phyloP scores from a whole-genome alignment of 1,140 invertebrate species.

The Oryctes rhinoceros region DNA sequence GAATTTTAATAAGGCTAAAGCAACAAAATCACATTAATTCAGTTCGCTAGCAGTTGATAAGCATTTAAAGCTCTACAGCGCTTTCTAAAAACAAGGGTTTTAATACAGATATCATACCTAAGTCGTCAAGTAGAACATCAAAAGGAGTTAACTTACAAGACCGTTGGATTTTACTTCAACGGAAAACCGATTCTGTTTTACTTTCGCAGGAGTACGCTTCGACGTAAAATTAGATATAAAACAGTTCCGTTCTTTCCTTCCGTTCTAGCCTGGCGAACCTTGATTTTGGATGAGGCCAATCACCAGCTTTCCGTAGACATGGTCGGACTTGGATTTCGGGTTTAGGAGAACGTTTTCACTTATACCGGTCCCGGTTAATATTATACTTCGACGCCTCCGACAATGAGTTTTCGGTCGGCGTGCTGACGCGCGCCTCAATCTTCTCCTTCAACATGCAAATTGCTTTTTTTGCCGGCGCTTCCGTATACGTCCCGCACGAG shows the following conservation, averaged over 20 bases:
- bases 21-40: no score
- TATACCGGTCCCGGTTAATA: background rate
- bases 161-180: background rate
- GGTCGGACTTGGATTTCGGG: background rate
- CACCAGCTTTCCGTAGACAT: background rate
- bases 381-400: slow-evolving; percentile 17
- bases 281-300: slow-evolving; percentile 17
- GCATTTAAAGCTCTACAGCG: no score
- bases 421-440: background rate
- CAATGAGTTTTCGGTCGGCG: slow-evolving; percentile 7
- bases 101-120: no score
- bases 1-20: no score
- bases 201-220: background rate
- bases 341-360: slow-evolving; percentile 11
- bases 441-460: slow-evolving; percentile 2
- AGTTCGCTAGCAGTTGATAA: no score
- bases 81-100: no score
- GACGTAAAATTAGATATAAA: background rate
- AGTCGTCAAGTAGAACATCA: background rate
- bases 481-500: background rate
- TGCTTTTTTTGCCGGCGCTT: background rate
- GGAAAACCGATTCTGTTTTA: background rate
- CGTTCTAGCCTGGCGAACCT: background rate
- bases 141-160: background rate
- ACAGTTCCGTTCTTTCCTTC: background rate